Conservation (phyloP, 2,888 invertebrate genomes). For the Eupeodes luniger region DNA sequence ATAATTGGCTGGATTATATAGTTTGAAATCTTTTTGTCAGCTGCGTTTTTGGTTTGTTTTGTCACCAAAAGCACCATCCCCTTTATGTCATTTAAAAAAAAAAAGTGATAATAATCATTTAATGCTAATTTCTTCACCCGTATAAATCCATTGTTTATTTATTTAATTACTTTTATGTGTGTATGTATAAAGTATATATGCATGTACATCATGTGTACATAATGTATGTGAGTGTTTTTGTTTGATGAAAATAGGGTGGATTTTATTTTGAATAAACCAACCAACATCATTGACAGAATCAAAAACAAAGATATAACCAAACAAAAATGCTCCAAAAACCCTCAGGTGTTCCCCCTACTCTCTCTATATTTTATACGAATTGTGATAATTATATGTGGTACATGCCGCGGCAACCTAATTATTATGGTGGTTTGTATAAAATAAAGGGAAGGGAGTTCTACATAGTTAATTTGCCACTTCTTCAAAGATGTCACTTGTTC, state of each 20-base stretch:
- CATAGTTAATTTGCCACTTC: conserved; percentile 31
- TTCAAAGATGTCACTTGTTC: conserved; percentile 58
- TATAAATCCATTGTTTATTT: conserved; percentile 65
- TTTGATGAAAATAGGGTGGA: conserved; percentile 57
- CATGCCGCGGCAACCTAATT: conserved; percentile 54
- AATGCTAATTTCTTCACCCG: conserved; percentile 73
- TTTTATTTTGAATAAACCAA: conserved; percentile 34
- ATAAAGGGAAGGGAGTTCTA: background rate
- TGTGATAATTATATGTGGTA: conserved; percentile 19
- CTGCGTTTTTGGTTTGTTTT: background rate
- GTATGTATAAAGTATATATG: no score
- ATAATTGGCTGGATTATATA: background rate
- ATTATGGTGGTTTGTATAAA: conserved; percentile 43
- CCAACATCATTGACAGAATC: conserved; percentile 25
- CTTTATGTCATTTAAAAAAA: conserved; percentile 14
- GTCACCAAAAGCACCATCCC: conserved; percentile 11
- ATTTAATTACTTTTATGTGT: conserved; percentile 68
- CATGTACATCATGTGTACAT: no score
- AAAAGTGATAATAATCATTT: conserved; percentile 65
- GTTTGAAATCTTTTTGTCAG: conserved; percentile 8
- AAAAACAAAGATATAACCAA: background rate
- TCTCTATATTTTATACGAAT: conserved; percentile 1
- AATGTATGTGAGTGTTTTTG: conserved; percentile 55
- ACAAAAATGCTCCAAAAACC: conserved; percentile 38
- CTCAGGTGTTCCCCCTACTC: conserved; percentile 67